Conservation (phyloP, 92 coral and sea anemone species). For the Parazoanthus darwini region DNA sequence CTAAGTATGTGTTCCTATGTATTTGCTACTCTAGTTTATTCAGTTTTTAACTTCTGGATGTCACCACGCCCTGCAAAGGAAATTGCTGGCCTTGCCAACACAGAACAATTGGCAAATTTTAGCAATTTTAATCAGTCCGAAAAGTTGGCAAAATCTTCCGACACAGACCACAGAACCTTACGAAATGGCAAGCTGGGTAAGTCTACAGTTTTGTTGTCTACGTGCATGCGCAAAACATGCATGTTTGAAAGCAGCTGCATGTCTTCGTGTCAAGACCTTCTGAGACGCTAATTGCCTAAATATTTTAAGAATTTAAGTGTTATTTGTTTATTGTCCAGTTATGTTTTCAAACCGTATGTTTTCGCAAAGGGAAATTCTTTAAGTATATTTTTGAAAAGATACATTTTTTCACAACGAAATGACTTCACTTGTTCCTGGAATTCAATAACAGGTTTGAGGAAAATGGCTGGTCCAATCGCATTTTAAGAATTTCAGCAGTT, state of each 20-base stretch:
- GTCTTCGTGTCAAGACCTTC: not conserved
- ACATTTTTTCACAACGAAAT: too few relatives aligned
- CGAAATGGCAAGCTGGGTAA: constrained; percentile 18
- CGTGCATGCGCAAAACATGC: not conserved
- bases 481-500: too few relatives aligned
- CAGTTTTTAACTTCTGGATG: constrained; percentile 33
- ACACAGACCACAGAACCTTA: not conserved
- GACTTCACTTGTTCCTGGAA: too few relatives aligned
- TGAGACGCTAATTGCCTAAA: not conserved
- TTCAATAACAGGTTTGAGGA: too few relatives aligned
- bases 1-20: constrained; percentile 10
- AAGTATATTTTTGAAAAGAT: too few relatives aligned
- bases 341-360: not conserved
- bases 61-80: constrained; percentile 29
- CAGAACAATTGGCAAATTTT: constrained; percentile 32
- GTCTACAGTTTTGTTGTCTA: not conserved
- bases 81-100: constrained; percentile 30
- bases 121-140: constrained; percentile 23
- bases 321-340: not conserved
- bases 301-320: not conserved
- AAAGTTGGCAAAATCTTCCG: constrained; percentile 25
- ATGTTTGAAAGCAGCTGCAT: not conserved
- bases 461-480: too few relatives aligned
- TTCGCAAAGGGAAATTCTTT: not conserved
- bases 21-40: constrained; percentile 15